Conservation (phyloP, 2,797 vertebrate genomes). For the Falco novaeseelandiae region DNA sequence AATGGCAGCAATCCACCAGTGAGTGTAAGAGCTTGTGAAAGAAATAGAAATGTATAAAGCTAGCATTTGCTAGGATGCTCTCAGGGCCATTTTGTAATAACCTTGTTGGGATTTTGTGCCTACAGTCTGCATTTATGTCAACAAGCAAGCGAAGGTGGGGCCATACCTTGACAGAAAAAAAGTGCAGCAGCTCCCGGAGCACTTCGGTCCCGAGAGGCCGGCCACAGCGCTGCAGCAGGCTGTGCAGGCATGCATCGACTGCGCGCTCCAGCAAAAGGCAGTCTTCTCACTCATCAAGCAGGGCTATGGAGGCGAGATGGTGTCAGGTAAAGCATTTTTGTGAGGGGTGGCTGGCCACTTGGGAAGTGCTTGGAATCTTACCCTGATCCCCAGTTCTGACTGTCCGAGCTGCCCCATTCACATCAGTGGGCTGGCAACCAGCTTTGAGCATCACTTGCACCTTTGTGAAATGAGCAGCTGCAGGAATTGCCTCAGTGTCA, state of each 20-base stretch:
- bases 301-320: constrained; percentile 92
- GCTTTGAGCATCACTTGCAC: neutral
- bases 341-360: neutral
- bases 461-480: neutral
- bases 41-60: neutral
- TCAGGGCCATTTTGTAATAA: neutral
- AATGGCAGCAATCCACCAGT: neutral
- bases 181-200: constrained; percentile 93
- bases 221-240: constrained; percentile 91
- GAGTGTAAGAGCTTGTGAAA: neutral
- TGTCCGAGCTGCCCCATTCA: neutral
- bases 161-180: constrained; percentile 94
- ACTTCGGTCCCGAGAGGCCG: constrained; percentile 91
- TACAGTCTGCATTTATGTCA: constrained; percentile 95
- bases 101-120: neutral
- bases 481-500: neutral
- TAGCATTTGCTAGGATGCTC: neutral
- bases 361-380: neutral
- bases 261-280: constrained; percentile 91
- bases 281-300: constrained; percentile 96
- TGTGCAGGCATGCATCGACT: constrained; percentile 96
- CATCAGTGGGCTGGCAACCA: neutral
- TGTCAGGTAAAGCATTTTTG: constrained; percentile 85
- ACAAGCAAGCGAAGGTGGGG: constrained; percentile 91
- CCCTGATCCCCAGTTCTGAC: fast-evolving